Base-by-base conservation (phyloP, 1,140 invertebrate genomes). In the Chironomus striatipennis region DNA sequence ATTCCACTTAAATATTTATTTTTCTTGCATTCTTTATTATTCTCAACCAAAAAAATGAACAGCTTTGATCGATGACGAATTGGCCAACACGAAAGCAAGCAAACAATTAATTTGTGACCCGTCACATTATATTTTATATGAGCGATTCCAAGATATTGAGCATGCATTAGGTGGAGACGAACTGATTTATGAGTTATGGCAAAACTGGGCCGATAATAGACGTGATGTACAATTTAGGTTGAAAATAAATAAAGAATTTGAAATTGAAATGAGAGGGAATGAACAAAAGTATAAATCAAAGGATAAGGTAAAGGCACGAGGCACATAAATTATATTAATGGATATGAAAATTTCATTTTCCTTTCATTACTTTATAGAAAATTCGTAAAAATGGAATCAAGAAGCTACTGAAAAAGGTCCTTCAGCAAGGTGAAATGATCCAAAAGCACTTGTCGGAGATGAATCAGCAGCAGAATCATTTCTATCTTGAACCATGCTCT, bases 1-100 rank as follows among this genome's bases (percentile, higher is more conserved):
- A 20, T 70, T 20, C 20, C 20, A 70, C 65, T 70, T 70, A 70
- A 70, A 70, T 70, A 70, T 70, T 70, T 70, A 70, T 70, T 70
- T 20, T 70, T 20, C 43, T 15, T 47, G 8, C 47, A 57, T 57
- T 15, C 15, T n/a, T 57, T 15, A 47, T n/a, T 57, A n/a, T 57
- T 57, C 17, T 10, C 18, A n/a, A n/a, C n/a, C n/a, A 8, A 7
- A 18, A 70, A 70, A 70, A 70, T 70, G 65, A 20, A 17, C 65
- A 70, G 65, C 65, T 18, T 20, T 70, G 65, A 70, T 70, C 18
- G 65, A 70, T 70, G 65, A 70, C 18, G 65, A 70, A 70, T 70
- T 70, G 20, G 65, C 65, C 18, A 70, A 70, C 18, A 70, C 18
- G 65, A 70, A 70, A 20, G 17, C 20, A 10, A 70, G 65, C 6